A percentile compares a stretch with the other conserved stretches of the same genome.
Evolutionary conservation across 2,888 invertebrate genomes (phyloP).

Genomic region (Napeogenes sylphis): DNA sequence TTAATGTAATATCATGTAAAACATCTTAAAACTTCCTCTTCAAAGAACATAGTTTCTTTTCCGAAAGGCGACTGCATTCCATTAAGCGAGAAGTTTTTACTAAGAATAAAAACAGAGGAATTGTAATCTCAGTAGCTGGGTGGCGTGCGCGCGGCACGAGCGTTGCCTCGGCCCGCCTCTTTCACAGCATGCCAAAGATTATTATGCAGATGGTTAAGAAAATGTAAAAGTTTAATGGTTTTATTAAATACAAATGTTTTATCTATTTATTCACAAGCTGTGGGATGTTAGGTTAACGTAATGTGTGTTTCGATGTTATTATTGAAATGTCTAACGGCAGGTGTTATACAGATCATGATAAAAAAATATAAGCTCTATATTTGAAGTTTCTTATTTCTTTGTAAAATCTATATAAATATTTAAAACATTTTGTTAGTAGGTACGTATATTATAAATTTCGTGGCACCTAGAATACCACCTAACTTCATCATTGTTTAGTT

Average conservation of each 20-base stretch:
- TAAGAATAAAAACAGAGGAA: constrained; percentile 16
- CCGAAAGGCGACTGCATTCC: constrained; percentile 8
- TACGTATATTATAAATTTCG: too few relatives aligned
- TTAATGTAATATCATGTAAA: constrained; percentile 3
- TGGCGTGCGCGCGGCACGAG: constrained; percentile 66
- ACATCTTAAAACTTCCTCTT: constrained; percentile 4
- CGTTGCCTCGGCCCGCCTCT: constrained; percentile 59
- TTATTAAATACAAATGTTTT: not conserved
- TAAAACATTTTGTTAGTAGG: too few relatives aligned
- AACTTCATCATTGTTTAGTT: not conserved
- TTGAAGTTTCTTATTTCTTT: too few relatives aligned
- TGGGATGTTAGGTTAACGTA: too few relatives aligned
- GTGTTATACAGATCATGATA: too few relatives aligned
- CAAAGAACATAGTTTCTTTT: constrained; percentile 2
- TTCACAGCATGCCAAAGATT: constrained; percentile 50
- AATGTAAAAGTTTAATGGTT: not conserved
- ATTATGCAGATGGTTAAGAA: constrained; percentile 22
- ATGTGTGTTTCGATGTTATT: too few relatives aligned
- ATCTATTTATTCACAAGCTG: not conserved
- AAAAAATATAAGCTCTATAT: too few relatives aligned
- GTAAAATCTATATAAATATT: too few relatives aligned
- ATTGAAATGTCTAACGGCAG: too few relatives aligned
- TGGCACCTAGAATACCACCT: too few relatives aligned
- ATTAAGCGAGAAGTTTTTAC: constrained; percentile 14
- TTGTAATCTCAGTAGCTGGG: constrained; percentile 57